Evolutionary conservation across 2,888 invertebrate genomes (phyloP), one percentile per base, ranked within the genome.

Genomic region (Agrilus biguttatus): DNA sequence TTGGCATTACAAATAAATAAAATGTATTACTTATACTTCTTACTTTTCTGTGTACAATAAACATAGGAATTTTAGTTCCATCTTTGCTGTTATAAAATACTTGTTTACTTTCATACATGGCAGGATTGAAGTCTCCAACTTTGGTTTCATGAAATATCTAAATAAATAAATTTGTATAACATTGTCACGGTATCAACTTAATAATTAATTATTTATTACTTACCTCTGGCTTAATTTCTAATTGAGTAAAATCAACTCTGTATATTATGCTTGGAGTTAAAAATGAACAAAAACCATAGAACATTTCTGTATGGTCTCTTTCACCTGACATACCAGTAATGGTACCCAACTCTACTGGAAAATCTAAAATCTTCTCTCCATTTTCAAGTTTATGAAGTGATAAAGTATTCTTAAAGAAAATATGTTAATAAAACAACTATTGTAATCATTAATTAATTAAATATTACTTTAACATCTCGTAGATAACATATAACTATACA

Each of bases 51-150:
- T 79, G 76, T 44, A 88, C 79, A 49, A 97, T 83, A 65, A 93
- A 97, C 95, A 97, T 96, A 14, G 96, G 96, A 53, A 97, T 78
- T 69, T 83, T 81, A 14, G 90, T 91, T 54, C 86, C 89, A 66
- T 97, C 96, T 66, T 88, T 91, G 67, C 92, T 91, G 2, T 74
- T 63, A 63, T 90, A 97, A 69, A 96, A 97, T 44, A 92, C 75
- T 69, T 97, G 97, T 47, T 81, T 78, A 8, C 87, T 86, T 59
- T 82, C 80, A 58, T 87, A 95, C 49, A 80, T 69, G 8, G 75
- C 72, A 3, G 83, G 69, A 63, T 91, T 78, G 61, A 92, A 84
- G 44, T 84, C 85, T 46, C 85, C 82, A 32, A 95, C 78, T 61
- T 78, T 76, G n/a, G 88, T 88, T 66, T 90, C 84, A 50, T 87